These are phyloP conservation scores for Drosophila bunnanda DNA, from an alignment of 2,888 invertebrate genomes.

Conservation along the genomic window DNA sequence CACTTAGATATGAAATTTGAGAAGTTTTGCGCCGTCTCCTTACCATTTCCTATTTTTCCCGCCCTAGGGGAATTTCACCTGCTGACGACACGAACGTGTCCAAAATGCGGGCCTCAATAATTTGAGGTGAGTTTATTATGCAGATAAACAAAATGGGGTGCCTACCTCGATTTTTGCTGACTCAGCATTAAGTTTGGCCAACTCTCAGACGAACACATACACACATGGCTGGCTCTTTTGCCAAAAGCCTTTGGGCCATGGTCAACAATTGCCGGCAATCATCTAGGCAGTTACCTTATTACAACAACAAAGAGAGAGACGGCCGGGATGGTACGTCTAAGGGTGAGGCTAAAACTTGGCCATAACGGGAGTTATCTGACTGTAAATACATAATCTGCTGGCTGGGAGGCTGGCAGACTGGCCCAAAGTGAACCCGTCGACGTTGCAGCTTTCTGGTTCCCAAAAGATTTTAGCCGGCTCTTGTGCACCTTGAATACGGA, in stretches of 20 bases:
- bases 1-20: slow-evolving; percentile 42
- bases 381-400: slow-evolving; percentile 79
- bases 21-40: slow-evolving; percentile 23
- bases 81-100: slow-evolving; percentile 63
- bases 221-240: slow-evolving; percentile 15
- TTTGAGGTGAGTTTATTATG: slow-evolving; percentile 75
- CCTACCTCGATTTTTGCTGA: slow-evolving; percentile 64
- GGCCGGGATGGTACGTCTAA: not conserved
- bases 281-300: slow-evolving; percentile 75
- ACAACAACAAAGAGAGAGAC: slow-evolving; percentile 48
- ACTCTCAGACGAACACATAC: slow-evolving; percentile 23
- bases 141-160: slow-evolving; percentile 75
- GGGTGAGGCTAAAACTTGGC: slow-evolving; percentile 55
- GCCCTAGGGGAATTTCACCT: slow-evolving; percentile 34
- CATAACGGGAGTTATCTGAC: slow-evolving; percentile 76
- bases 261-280: slow-evolving; percentile 76
- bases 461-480: slow-evolving; percentile 50
- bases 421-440: slow-evolving; percentile 32
- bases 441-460: slow-evolving; percentile 43
- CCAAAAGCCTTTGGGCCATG: slow-evolving; percentile 42
- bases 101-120: slow-evolving; percentile 76
- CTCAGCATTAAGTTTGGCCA: slow-evolving; percentile 63
- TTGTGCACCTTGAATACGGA: slow-evolving; percentile 69
- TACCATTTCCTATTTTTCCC: slow-evolving; percentile 5
- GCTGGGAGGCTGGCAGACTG: slow-evolving; percentile 38